Evolutionary conservation across 2,888 invertebrate genomes (phyloP), one percentile per base, ranked within the genome.

Genomic region (Philereme vetulata): DNA sequence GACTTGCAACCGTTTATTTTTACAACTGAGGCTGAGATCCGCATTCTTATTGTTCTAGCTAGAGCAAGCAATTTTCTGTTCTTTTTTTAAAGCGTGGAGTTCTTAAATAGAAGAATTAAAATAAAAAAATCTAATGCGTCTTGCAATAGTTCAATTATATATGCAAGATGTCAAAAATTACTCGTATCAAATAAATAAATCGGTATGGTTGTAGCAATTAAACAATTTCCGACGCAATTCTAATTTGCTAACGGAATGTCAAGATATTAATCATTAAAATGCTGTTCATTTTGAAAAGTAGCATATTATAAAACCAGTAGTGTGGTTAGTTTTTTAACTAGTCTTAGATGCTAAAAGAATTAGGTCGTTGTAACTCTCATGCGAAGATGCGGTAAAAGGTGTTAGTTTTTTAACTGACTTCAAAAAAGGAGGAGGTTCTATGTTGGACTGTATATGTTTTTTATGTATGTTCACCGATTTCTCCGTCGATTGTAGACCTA

Each of bases 191-290:
- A 67, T 71, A 61, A 66, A 71, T 67, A 64, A 66, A 64, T 58
- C 35, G 34, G 45, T 62, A 66, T 77, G 73, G 74, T 72, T 70
- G 72, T 74, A 62, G 71, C 68, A 73, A 77, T 81, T 78, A 79
- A 67, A 72, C 67, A 60, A 70, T 71, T 69, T 73, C 63, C 58
- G 70, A 67, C 68, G 67, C 72, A 71, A 67, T 65, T 72, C 62
- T 75, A 78, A 79, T 77, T 78, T 74, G 74, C 67, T 76, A 75
- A 76, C 77, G 75, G 78, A 67, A 76, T 71, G 68, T 65, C 57
- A 70, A 68, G 65, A 70, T 68, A 74, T 74, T 72, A 76, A 78
- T 79, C 71, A 72, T 72, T 73, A 62, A 60, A 64, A 60, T 65
- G 53, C 52, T 59, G 40, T 40, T 64, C 48, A 58, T 65, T 51